Evolutionary conservation across 2,113 vertebrate genomes (phyloP).

Genomic region (Paralichthys olivaceus): DNA sequence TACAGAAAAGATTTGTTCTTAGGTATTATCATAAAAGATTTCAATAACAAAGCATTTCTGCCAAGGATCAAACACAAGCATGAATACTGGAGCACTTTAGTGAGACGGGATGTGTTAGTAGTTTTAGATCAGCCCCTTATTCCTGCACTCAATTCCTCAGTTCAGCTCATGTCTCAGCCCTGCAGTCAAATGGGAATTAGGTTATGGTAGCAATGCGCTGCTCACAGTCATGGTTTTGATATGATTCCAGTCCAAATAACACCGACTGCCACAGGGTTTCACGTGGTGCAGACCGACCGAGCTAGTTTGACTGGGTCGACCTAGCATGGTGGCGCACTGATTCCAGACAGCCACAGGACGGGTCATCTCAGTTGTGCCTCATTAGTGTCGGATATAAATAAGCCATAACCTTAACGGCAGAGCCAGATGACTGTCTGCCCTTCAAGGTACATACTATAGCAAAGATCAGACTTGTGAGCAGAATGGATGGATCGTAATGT

Average conservation of each 20-base stretch:
- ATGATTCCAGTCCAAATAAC: constrained; percentile 66
- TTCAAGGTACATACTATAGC: neutral
- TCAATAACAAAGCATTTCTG: neutral
- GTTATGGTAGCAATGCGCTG: constrained; percentile 58
- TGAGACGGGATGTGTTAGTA: neutral
- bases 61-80: neutral
- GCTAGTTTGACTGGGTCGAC: constrained; percentile 15
- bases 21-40: neutral
- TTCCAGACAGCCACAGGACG: constrained; percentile 26
- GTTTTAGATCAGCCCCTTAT: neutral
- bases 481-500: neutral
- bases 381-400: constrained; percentile 47
- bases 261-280: constrained; percentile 48
- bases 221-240: constrained; percentile 60
- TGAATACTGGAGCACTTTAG: neutral
- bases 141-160: neutral
- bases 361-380: constrained; percentile 35
- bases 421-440: constrained; percentile 30
- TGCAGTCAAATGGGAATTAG: constrained; percentile 60
- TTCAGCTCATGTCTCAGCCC: constrained; percentile 33
- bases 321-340: constrained; percentile 14
- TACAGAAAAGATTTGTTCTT: too few species aligned
- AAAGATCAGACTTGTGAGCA: neutral
- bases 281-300: constrained; percentile 18
- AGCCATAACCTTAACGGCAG: constrained; percentile 29